A percentile compares a stretch with the other conserved stretches of the same genome.
phyloP scores from a whole-genome alignment of 2,888 invertebrate species.

The Mimachlamys varia region DNA sequence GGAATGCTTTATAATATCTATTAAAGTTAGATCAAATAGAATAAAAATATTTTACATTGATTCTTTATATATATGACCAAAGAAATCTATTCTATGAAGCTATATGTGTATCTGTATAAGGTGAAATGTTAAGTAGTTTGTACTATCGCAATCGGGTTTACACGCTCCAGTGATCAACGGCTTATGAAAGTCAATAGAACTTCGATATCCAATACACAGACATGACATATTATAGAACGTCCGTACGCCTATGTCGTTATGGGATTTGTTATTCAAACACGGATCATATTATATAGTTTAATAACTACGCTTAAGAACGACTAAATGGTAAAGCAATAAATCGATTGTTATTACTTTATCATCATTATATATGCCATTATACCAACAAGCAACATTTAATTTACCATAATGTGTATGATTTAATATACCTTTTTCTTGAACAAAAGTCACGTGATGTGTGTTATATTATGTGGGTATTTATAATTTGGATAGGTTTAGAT shows the following conservation, averaged over 20 bases:
- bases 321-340: too few relatives aligned
- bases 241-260: neutral
- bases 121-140: neutral
- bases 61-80: too few relatives aligned
- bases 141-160: neutral
- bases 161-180: neutral
- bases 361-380: too few relatives aligned
- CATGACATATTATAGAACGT: neutral
- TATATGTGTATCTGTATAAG: neutral
- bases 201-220: neutral
- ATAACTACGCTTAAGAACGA: too few relatives aligned
- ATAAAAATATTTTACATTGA: too few relatives aligned
- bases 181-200: neutral
- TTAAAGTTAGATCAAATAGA: too few relatives aligned
- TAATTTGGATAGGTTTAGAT: neutral
- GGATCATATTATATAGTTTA: too few relatives aligned
- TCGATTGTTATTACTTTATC: too few relatives aligned
- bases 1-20: too few relatives aligned
- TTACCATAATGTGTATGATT: too few relatives aligned
- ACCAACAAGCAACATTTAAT: too few relatives aligned
- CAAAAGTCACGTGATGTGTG: neutral
- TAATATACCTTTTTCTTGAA: too few relatives aligned
- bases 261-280: neutral
- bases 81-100: neutral
- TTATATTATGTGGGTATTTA: neutral